Evolutionary conservation across 2,888 invertebrate genomes (phyloP), one percentile per base, ranked within the genome.

Genomic region (Oeneis ivallda): DNA sequence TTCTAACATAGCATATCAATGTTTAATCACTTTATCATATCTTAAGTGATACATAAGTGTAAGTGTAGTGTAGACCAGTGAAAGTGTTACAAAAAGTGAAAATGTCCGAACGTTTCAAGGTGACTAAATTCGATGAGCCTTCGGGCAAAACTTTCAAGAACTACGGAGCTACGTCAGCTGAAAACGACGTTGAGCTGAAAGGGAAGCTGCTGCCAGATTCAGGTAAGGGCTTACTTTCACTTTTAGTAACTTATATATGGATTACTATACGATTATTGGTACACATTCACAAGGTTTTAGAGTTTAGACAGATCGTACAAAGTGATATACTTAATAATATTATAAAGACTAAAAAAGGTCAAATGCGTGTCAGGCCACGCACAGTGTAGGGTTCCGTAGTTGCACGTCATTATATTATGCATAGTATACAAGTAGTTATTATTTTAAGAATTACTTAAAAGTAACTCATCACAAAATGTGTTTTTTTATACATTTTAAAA

Each of bases 71-170:
- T 26, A 10, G 11, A 43, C 37, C 7, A 39, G 49, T 49, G 54
- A 68, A 26, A 68, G 74, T 76, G 72, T 56, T 32, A 72, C 72
- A 75, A 68, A 15, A 59, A 67, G 77, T 77, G 76, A 90, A 85
- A 76, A 93, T 93, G 93, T 92, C 93, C 69, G 93, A 93, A 81
- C 85, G 93, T 52, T 93, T 93, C 79, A 93, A 93, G 81, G 93
- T 93, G 82, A 93, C 93, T 68, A 93, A 93, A 79, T 92, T 91
- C 43, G 93, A 93, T 72, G 93, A 93, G 74, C 90, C 92, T 45
- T 85, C 91, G 64, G 89, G 86, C 68, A 92, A 92, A 72, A 85
- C 87, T 56, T 93, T 85, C 71, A 93, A 92, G 82, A 93, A 93
- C 79, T 93, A 93, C 78, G 93, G 93, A 64, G 93, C 93, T n/a